Base-by-base conservation (phyloP, 1,140 invertebrate species). In the Drosophila ananassae region DNA sequence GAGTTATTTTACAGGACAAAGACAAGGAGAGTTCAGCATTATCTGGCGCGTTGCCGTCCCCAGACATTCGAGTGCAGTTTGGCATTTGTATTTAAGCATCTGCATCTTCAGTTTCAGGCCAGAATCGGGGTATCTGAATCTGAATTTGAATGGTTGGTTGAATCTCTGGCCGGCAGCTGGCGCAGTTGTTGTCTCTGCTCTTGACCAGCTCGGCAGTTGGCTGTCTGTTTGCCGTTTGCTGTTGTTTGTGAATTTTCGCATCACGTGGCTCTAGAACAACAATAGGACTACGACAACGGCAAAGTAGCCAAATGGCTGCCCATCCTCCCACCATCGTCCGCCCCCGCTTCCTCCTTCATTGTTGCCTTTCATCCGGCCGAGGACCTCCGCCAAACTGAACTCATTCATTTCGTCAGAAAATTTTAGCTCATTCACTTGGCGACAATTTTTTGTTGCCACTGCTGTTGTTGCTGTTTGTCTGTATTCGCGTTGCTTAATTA, bases 171-270 rank as follows among this genome's bases (percentile, higher is more conserved):
- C 44, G 12, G 21, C 44, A 39, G 44, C 53, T 59, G 41, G 54
- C 32, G 32, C 48, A 53, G 62, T 56, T 63, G 69, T 76, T 75
- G 71, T 55, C 62, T 89, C 55, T 82, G 78, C 74, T 85, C 78
- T 85, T 76, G 75, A 85, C 66, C 83, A 72, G 68, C 74, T 64
- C 62, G 82, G 81, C 71, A 68, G 69, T 22, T 47, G 44, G 21
- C 41, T 21, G 34, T 21, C 21, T 47, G 17, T 22, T 47, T 21
- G 17, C 21, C 17, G 17, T 47, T 21, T 21, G 77, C 64, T 69
- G 74, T 87, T 77, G 79, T 82, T 89, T 82, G 78, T 82, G 64
- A 67, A 74, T 85, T 87, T 85, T 72, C 82, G 82, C 82, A 85
- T 85, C 81, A 87, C 73, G 82, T 85, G 83, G 58, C 82, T 64